Base-by-base conservation (phyloP, 2,797 vertebrate species). In the Florisuga fusca region DNA sequence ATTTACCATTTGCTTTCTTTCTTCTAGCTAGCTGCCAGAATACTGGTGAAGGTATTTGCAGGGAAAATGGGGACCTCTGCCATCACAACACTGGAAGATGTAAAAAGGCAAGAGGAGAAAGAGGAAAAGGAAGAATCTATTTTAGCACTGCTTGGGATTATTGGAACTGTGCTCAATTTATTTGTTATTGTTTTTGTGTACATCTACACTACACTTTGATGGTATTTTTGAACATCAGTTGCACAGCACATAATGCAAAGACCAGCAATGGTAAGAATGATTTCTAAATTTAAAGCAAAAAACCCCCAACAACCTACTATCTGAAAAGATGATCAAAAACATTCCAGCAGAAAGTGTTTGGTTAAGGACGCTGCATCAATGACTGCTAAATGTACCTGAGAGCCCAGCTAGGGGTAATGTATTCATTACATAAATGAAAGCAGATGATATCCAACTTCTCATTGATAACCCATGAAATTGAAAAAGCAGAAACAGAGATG, bases 41-140 rank as follows among this genome's bases (percentile, higher is more conserved):
- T 96, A 96, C 80, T 96, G 97, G 97, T 97, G 97, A 98, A 98
- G 97, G 96, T 90, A 95, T 96, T 97, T 97, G 97, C 94, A 96
- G 95, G 85, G 97, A 97, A 97, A 98, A 99, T 98, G 99, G 98
- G 98, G 90, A 99, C 98, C 84, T 99, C 98, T 77, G 97, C 98
- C 82, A 98, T 99, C 93, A 99, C 98, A 90, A 97, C 98, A 91
- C 83, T 95, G 95, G 98, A 99, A 96, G 99, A 99, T 62, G 97
- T 99, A 93, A 98, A 93, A 93, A 98, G 95, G 73, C 98, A 98
- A 96, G 98, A 99, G 95, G 98, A 98, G 90, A 99, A 99, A 97
- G 99, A 99, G 95, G 99, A 99, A 97, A 98, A 98, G 96, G 98
- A 99, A 95, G 99, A 99, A 96, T 99, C 98, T 95, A 98, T 99